A percentile compares a stretch with the other conserved stretches of the same genome.
Conservation (phyloP, 2,797 vertebrate species). For the Mus minutoides region DNA sequence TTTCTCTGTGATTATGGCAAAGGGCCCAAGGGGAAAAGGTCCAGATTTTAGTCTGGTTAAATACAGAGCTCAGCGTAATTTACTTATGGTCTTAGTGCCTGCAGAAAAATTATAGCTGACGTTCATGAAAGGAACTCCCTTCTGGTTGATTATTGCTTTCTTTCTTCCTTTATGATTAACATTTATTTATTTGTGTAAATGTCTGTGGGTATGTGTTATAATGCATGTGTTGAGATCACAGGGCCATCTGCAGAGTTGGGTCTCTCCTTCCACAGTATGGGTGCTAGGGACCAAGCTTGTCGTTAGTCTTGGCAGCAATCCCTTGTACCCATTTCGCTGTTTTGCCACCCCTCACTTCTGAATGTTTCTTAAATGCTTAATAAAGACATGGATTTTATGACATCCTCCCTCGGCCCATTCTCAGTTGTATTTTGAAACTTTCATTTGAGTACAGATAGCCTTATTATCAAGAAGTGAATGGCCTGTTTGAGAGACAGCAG, state of each 20-base stretch:
- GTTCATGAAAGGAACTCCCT: not conserved
- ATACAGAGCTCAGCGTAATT: constrained; percentile 33
- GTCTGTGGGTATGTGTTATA: not conserved
- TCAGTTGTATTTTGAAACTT: not conserved
- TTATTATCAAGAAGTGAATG: not conserved
- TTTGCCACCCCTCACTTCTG: not conserved
- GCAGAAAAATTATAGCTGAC: constrained; percentile 11
- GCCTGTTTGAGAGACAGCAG: not conserved
- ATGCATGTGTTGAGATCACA: not conserved
- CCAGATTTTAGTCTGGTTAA: constrained; percentile 38
- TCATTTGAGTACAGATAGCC: not conserved
- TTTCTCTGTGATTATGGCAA: constrained; percentile 53
- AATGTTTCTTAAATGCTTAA: constrained; percentile 1
- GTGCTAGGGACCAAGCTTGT: not conserved
- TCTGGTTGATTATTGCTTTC: not conserved
- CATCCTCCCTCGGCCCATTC: not conserved
- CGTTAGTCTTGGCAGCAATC: not conserved
- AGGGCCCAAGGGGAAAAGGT: not conserved
- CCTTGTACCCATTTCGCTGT: too few species aligned
- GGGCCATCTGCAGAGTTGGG: not conserved
- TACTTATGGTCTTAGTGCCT: not conserved
- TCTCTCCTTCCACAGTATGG: not conserved
- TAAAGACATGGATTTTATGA: not conserved
- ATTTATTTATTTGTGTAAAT: not conserved
- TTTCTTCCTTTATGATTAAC: not conserved